These are phyloP conservation scores for Mayetiola destructor DNA, from an alignment of 2,888 invertebrate genomes.

Conservation along the genomic window DNA sequence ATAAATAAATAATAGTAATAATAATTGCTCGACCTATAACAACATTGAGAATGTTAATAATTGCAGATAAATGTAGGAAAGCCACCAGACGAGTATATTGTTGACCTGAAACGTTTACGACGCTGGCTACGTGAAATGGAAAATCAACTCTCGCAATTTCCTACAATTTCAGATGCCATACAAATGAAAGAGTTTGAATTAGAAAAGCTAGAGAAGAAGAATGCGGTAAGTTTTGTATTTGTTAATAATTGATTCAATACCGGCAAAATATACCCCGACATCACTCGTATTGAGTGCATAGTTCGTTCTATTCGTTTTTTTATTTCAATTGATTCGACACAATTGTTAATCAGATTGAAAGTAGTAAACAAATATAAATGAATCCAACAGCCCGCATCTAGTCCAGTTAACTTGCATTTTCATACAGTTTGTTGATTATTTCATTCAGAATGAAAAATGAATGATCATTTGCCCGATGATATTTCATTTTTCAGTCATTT, in stretches of 20 bases:
- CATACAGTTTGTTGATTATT: too few species aligned
- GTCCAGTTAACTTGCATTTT: too few species aligned
- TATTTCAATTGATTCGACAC: too few species aligned
- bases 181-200: conserved; percentile 59
- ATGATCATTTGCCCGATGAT: not conserved
- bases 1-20: not conserved
- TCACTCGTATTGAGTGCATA: too few species aligned
- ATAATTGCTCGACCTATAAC: not conserved
- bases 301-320: too few species aligned
- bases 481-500: not conserved
- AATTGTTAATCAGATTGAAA: too few species aligned
- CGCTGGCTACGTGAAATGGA: conserved; percentile 83
- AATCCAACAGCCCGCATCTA: too few species aligned
- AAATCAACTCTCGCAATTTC: conserved; percentile 51
- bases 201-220: conserved; percentile 60
- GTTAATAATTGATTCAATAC: too few species aligned
- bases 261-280: too few species aligned
- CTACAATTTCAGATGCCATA: conserved; percentile 53
- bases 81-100: conserved; percentile 27
- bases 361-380: too few species aligned
- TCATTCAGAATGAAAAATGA: too few species aligned
- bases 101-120: conserved; percentile 43
- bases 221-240: conserved; percentile 81
- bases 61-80: conserved; percentile 9
- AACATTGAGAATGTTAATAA: not conserved